Percentiles rank a stretch among this genome's conserved stretches.
phyloP scores from a whole-genome alignment of 2,888 invertebrate species.

The Diachrysia chrysitis region DNA sequence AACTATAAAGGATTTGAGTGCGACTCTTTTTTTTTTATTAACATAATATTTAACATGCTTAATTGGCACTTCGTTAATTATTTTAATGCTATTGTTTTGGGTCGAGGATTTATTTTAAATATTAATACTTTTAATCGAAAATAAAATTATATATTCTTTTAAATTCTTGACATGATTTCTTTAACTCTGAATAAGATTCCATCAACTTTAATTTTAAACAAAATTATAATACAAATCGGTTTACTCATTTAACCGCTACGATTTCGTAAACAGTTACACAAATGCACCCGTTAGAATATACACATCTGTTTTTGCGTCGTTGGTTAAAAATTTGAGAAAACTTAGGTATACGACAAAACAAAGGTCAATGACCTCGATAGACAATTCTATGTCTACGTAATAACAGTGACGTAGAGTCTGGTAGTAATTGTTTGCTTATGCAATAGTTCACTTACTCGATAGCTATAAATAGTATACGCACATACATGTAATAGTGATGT shows the following conservation, averaged over 20 bases:
- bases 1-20: conserved; percentile 55
- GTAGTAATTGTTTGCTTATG: not conserved
- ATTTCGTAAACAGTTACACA: no score
- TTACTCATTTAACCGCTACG: no score
- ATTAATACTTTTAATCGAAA: not conserved
- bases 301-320: no score
- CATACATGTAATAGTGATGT: conserved; percentile 62
- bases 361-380: not conserved
- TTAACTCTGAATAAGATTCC: no score
- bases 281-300: no score
- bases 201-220: no score
- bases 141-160: no score
- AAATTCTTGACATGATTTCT: no score
- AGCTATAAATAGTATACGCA: not conserved
- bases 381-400: not conserved
- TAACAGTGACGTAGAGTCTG: not conserved
- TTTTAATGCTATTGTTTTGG: conserved; percentile 36
- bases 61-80: conserved; percentile 33
- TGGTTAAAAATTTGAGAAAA: no score
- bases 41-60: conserved; percentile 45
- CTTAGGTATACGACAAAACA: not conserved
- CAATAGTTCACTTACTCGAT: not conserved
- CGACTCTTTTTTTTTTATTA: conserved; percentile 34
- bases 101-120: conserved; percentile 8
- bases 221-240: no score